Evolutionary conservation across 2,797 vertebrate species (phyloP).

Genomic region (Xenops minutus): DNA sequence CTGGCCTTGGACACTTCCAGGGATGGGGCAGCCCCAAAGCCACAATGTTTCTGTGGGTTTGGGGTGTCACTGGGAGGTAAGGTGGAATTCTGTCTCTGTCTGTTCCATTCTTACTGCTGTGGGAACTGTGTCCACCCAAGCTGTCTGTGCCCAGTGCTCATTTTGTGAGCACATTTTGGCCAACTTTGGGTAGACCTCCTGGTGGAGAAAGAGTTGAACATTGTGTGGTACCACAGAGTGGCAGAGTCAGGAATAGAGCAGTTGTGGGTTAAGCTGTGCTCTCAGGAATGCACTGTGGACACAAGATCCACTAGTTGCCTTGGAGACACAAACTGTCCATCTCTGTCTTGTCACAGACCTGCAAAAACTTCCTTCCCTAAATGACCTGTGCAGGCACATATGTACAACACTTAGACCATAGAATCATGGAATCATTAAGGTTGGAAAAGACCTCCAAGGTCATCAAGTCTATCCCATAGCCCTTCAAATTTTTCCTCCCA

Average conservation of each 20-base stretch:
- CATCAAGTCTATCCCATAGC: not conserved
- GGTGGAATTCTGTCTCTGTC: not conserved
- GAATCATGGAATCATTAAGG: not conserved
- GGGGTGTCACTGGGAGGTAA: not conserved
- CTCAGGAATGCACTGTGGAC: accelerated
- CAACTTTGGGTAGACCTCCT: not conserved
- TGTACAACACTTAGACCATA: accelerated
- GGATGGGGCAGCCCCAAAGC: not conserved
- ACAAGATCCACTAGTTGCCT: not conserved
- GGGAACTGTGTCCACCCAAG: not conserved
- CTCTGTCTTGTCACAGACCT: not conserved
- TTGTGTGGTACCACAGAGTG: not conserved
- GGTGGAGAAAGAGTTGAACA: not conserved
- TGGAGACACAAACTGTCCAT: not conserved
- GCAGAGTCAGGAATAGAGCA: not conserved
- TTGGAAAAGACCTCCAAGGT: not conserved
- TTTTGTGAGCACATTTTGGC: not conserved
- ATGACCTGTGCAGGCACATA: accelerated
- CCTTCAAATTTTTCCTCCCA: not conserved
- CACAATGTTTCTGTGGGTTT: not conserved
- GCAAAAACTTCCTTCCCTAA: not conserved
- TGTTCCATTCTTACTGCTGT: not conserved
- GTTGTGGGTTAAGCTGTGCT: not conserved
- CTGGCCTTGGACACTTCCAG: not conserved
- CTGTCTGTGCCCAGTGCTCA: not conserved